Evolutionary conservation across 2,797 vertebrate genomes (phyloP), one percentile per base, ranked within the genome.

Genomic region (Micromesistius poutassou): DNA sequence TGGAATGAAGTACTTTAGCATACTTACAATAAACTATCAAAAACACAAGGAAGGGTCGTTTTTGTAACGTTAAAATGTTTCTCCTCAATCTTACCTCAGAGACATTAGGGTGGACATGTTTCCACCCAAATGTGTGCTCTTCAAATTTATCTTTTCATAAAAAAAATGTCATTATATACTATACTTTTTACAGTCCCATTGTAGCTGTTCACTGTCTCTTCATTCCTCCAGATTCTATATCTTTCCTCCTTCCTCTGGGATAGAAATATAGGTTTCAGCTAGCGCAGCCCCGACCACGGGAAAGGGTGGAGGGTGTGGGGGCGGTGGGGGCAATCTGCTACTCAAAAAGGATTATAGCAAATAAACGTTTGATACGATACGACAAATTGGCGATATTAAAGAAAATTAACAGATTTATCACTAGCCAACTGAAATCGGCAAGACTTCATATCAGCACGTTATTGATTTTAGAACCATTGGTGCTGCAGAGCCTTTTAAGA

Each of bases 211-310:
- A 74, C 71, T 31, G 2, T 19, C n/a, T n/a, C 71, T 73, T 71
- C 46, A 22, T 50, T 50, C 46, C 19, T 62, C 22, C 22, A 25
- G 22, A 25, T 62, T 75, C 80, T 75, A 55, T 68, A 80, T 68
- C 76, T 82, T 87, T 82, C 78, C 80, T 42, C 55, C 88, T 80
- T 85, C 78, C 73, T 84, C 81, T 75, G 83, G 70, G 83, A 77
- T 87, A 86, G 78, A 28, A 71, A 87, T 83, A 84, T 81, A 77
- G 73, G 86, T 88, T 90, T 94, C 91, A 85, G 79, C 84, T 90
- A 71, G 82, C 46, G 33, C 87, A 89, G 79, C 72, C 72, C 79
- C 84, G 84, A 80, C 75, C 84, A 85, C 88, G 91, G 89, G 92
- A 86, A 76, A 84, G 80, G 86, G 42, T 78, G 85, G 89, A 86